Evolutionary conservation across 2,113 vertebrate genomes (phyloP), one percentile per base, ranked within the genome.

Genomic region (Felis chaus): DNA sequence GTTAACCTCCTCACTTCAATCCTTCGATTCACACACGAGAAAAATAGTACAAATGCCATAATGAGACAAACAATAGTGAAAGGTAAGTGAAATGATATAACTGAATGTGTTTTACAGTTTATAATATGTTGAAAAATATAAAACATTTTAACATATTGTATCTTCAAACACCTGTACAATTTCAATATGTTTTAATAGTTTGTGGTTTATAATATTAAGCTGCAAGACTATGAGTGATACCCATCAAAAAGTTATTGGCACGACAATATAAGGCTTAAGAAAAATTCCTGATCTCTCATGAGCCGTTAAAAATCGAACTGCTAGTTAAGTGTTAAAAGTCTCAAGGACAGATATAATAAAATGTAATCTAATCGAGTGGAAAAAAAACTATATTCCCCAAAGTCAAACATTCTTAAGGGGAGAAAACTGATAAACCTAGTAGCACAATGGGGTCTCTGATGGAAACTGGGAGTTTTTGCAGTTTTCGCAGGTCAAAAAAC

Each of bases 341-440:
- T 91, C 29, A 71, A 91, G 63, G 29, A 13, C 27, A 91, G 41
- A 93, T 69, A 39, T 79, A 85, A 93, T 79, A 80, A 93, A 89
- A 91, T 81, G 7, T 78, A 8, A 36, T 74, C 63, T 82, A 89
- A 86, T 87, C n/a, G 86, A 66, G 55, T 57, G 12, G 80, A 55
- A 97, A 76, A 61, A 45, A 92, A 29, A 0, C 0, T 78, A 9
- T 36, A 27, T 14, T 76, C 76, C 19, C 4, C 27, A 93, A 94
- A 39, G 19, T 68, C 85, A 53, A 53, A 25, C 1, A 81, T 78
- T 89, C 90, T 94, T 80, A 88, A 96, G 73, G 88, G 8, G 8
- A 92, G 73, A 23, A 78, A 76, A 90, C 55, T 10, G 53, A 91
- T 86, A 91, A 86, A 57, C 0, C 78, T 50, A 13, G 5, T 74